Percentiles rank a stretch among this genome's conserved stretches.
Conservation (phyloP, 2,113 vertebrate genomes). For the Otis tarda region DNA sequence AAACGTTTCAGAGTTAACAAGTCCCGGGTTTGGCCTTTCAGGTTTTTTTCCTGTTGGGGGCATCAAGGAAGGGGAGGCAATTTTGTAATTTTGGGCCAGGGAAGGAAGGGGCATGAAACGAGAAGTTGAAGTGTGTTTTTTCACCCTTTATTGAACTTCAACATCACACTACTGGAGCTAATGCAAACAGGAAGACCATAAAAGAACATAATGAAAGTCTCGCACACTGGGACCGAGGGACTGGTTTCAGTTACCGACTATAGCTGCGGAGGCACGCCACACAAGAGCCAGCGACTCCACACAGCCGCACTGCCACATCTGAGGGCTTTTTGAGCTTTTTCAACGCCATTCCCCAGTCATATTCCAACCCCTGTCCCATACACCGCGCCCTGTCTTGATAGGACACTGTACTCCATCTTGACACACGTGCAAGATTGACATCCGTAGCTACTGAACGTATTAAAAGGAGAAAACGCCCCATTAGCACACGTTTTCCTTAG, state of each 20-base stretch:
- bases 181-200: slow-evolving; percentile 63
- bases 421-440: neutral
- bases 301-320: neutral
- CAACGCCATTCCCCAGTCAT: neutral
- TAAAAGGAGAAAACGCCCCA: neutral
- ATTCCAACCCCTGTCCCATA: neutral
- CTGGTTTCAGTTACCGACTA: slow-evolving; percentile 62
- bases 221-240: neutral
- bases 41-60: neutral
- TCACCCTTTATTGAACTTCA: slow-evolving; percentile 62
- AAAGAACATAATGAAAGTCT: slow-evolving; percentile 46
- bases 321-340: neutral
- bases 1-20: slow-evolving; percentile 39
- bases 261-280: slow-evolving; percentile 54
- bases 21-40: neutral
- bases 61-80: neutral
- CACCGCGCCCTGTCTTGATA: neutral
- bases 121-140: neutral
- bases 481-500: slow-evolving; percentile 5
- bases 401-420: neutral
- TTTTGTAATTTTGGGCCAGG: slow-evolving; percentile 24
- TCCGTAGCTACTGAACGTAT: neutral
- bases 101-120: slow-evolving; percentile 4
- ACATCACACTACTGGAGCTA: slow-evolving; percentile 51
- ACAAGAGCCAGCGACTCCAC: slow-evolving; percentile 56